Conservation (phyloP, 2,113 vertebrate species). For the Pelusios castaneus region DNA sequence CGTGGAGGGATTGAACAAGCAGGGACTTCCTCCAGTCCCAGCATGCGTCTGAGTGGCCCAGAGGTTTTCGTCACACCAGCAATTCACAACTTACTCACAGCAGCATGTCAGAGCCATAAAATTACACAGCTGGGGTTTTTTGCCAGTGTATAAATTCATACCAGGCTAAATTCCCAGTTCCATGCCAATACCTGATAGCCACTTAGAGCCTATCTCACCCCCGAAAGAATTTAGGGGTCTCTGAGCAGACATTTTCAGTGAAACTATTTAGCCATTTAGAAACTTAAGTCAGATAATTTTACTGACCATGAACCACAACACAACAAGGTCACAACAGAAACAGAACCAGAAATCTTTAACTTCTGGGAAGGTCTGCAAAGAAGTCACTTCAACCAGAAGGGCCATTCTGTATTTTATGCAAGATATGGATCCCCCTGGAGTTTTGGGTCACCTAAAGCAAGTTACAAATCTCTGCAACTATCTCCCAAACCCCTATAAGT, state of each 20-base stretch:
- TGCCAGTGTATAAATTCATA: slow-evolving; percentile 4
- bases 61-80: background rate
- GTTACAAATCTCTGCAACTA: background rate
- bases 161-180: background rate
- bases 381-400: background rate
- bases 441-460: background rate
- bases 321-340: background rate
- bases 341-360: background rate
- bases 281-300: background rate
- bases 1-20: background rate
- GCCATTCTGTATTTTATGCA: background rate
- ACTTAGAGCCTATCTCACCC: background rate
- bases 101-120: background rate
- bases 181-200: slow-evolving; percentile 15
- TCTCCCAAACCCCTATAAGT: background rate
- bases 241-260: background rate
- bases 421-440: background rate
- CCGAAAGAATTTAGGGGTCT: background rate
- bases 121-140: fast-evolving
- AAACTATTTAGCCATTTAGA: background rate
- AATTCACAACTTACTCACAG: background rate
- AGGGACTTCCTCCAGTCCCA: background rate
- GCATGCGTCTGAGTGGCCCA: background rate
- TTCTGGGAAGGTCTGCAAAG: slow-evolving; percentile 3
- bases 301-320: background rate